Evolutionary conservation across 2,797 vertebrate species (phyloP), one percentile per base, ranked within the genome.

Genomic region (Arremon aurantiirostris): DNA sequence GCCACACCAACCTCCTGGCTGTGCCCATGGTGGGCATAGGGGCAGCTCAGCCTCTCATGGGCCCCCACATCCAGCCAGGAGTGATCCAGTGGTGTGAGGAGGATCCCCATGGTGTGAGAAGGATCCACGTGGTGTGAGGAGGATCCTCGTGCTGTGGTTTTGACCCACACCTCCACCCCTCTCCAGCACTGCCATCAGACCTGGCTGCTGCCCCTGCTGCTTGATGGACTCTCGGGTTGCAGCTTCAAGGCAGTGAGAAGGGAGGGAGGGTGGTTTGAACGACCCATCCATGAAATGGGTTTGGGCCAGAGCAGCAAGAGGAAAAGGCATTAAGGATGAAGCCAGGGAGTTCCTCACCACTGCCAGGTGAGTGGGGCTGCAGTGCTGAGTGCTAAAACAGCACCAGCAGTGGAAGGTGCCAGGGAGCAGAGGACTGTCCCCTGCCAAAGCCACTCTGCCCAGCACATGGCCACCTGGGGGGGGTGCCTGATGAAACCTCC

Each of bases 301-400:
- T 72, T 79, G 42, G 55, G 81, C 93, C 91, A 92, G 44, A 30
- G 70, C 9, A 63, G 59, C 41, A 27, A 56, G 49, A 92, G 95
- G 93, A 91, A 94, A 93, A 91, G 34, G 18, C 71, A 92, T 94
- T 72, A 87, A 52, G 13, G 39, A 41, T 11, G 14, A 34, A 70
- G 81, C 41, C 89, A 75, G 44, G 70, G 63, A 59, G 60, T 66
- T 19, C 52, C 68, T 32, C 1, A 0, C 13, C 3, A 2, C 83
- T 72, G 90, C 66, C 77, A 82, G 84, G 69, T 60, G 82, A 81
- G 84, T 5, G 2, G 44, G 56, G 50, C 79, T 24, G 50, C 39
- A 27, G 69, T 0, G 0, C 73, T 57, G 39, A 89, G 75, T 1
- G 0, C 59, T 60, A 89, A 57, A 79, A 78, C 88, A 91, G 90